A percentile compares a stretch with the other conserved stretches of the same genome.
These are phyloP conservation scores for Nomada ruficornis DNA, from an alignment of 2,888 invertebrate species.

Conservation along the genomic window DNA sequence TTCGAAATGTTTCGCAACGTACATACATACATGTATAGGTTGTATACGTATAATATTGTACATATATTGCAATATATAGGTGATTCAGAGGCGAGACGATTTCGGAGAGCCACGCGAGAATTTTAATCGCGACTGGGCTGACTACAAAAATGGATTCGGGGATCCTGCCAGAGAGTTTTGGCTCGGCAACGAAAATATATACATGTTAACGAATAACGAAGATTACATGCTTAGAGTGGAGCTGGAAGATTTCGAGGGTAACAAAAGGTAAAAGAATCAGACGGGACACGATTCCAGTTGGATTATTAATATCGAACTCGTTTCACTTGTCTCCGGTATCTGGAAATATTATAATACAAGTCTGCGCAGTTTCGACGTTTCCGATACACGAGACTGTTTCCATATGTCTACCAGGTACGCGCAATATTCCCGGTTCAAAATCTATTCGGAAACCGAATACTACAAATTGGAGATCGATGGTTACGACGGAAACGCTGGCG, in stretches of 20 bases:
- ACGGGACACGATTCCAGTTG: neutral
- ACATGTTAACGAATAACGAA: slow-evolving; percentile 96
- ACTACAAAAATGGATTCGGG: slow-evolving; percentile 96
- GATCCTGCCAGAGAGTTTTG: slow-evolving; percentile 96
- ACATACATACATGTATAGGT: too few relatives aligned
- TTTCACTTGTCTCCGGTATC: neutral
- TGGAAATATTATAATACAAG: too few relatives aligned
- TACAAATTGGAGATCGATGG: slow-evolving; percentile 96
- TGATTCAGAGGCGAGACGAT: slow-evolving; percentile 95
- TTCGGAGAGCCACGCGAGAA: slow-evolving; percentile 94
- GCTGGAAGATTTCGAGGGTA: slow-evolving; percentile 96
- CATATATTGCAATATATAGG: slow-evolving; percentile 85
- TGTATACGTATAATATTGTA: too few relatives aligned
- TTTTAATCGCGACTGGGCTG: slow-evolving; percentile 96
- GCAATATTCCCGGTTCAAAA: slow-evolving; percentile 96
- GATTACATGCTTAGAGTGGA: slow-evolving; percentile 95
- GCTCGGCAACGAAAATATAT: slow-evolving; percentile 97
- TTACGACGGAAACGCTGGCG: slow-evolving; percentile 95
- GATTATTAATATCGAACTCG: neutral
- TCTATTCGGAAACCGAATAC: slow-evolving; percentile 95
- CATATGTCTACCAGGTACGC: slow-evolving; percentile 88
- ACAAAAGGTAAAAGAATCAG: slow-evolving; percentile 89
- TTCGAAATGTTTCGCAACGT: too few relatives aligned
- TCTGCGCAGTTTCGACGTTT: too few relatives aligned
- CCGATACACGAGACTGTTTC: neutral